Evolutionary conservation across 2,888 invertebrate genomes (phyloP).

Genomic region (Lamellibrachia satsuma): DNA sequence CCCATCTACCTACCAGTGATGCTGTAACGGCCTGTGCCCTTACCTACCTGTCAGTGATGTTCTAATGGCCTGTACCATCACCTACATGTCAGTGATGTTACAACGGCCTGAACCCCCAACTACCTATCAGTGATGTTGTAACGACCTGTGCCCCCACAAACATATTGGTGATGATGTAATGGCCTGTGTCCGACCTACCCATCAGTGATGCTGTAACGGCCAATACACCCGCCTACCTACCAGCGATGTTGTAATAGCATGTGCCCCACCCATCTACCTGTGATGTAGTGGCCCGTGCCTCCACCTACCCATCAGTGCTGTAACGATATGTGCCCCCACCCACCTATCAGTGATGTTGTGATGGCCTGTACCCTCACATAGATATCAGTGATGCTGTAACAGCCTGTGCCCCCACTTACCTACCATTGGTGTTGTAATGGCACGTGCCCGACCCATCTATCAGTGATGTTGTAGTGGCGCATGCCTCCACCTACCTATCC

Average conservation of each 20-base stretch:
- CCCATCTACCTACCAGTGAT: conserved; percentile 10
- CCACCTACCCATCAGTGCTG: neutral
- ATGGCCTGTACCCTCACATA: neutral
- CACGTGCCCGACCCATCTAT: neutral
- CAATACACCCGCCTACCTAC: neutral
- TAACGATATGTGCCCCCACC: neutral
- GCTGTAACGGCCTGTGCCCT: neutral
- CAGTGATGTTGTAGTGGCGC: neutral
- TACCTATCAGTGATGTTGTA: neutral
- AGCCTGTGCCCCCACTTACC: neutral
- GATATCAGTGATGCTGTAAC: neutral
- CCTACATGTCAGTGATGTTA: neutral
- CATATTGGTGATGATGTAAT: neutral
- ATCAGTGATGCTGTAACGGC: neutral
- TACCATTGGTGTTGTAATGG: neutral
- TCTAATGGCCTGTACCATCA: neutral
- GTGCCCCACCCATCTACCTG: neutral
- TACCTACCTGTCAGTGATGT: conserved; percentile 6
- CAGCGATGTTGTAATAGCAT: neutral
- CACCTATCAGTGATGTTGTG: neutral
- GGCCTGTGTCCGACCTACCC: neutral
- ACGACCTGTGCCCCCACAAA: neutral
- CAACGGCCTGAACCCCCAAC: neutral
- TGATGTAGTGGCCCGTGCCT: neutral
- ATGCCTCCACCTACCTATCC: neutral